Base-by-base conservation (phyloP, 2,797 vertebrate genomes). In the Catostomus latipinnis region DNA sequence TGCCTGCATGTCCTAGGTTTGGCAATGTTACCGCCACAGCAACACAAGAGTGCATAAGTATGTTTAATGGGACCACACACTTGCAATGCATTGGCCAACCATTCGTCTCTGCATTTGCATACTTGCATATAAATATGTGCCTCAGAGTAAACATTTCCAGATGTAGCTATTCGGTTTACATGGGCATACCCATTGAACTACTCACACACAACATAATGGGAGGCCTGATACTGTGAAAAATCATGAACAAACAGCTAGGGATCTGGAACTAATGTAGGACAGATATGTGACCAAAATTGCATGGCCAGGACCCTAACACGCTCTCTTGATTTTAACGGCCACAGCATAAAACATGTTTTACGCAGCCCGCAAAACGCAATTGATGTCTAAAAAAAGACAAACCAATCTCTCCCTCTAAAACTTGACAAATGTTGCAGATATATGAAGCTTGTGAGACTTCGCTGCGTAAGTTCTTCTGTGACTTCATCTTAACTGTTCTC, bases 241-340 rank as follows among this genome's bases (percentile, higher is more conserved):
- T 48, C 67, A 67, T 62, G 74, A 63, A 78, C 48, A 83, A 68
- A 78, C 74, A 83, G 68, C 16, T 76, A 81, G 71, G 78, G 61
- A 75, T 68, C 74, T 82, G 80, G 77, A 80, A 77, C 72, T 87
- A 85, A 85, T 83, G 77, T 69, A 81, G 72, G 65, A 73, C 70
- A 83, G 75, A 82, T 85, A 82, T 82, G 80, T 70, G 49, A 77
- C 57, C 58, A 74, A 73, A 53, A 45, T 67, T 14, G n/a, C 50
- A 69, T 73, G 80, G 61, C 50, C 56, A 67, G 82, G 69, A 63
- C 72, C 69, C 57, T 56, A n/a, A 53, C 66, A 71, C 61, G 46
- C 65, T 78, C 57, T 60, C n/a, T 71, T 78, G 34, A 70, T 81
- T 85, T 85, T 57, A 82, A 82, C 71, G 67, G 65, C 78, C 72